Evolutionary conservation across 2,888 invertebrate genomes (phyloP).

Genomic region (Hirtodrosophila cameraria): DNA sequence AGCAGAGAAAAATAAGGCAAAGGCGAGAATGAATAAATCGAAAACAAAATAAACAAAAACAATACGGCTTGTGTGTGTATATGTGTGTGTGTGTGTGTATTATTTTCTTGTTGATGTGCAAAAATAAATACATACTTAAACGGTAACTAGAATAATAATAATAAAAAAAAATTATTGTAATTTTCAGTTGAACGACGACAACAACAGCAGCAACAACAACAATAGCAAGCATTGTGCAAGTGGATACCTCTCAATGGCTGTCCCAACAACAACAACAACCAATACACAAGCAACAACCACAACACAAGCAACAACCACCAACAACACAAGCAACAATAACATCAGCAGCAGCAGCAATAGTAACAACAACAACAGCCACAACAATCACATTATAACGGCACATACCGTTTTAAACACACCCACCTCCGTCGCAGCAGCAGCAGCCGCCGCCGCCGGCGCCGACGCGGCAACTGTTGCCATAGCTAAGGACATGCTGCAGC

Average conservation of each 20-base stretch:
- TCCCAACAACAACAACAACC: constrained; percentile 74
- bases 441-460: constrained; percentile 61
- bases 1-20: constrained; percentile 19
- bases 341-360: constrained; percentile 35
- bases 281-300: constrained; percentile 59
- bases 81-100: constrained; percentile 5
- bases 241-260: constrained; percentile 76
- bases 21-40: constrained; percentile 24
- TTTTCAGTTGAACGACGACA: constrained; percentile 42
- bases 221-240: constrained; percentile 54
- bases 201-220: constrained; percentile 31
- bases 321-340: constrained; percentile 34
- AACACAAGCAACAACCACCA: constrained; percentile 57
- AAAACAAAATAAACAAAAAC: constrained; percentile 56
- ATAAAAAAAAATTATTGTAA: constrained; percentile 14
- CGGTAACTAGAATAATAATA: constrained; percentile 25
- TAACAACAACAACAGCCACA: constrained; percentile 46
- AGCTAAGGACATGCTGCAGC: constrained; percentile 83
- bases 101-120: constrained; percentile 35
- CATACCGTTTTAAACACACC: constrained; percentile 74
- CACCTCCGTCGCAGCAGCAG: constrained; percentile 59
- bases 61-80: constrained; percentile 23
- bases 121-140: constrained; percentile 8
- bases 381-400: constrained; percentile 70
- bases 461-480: constrained; percentile 83